Base-by-base conservation (phyloP, 2,888 invertebrate genomes). In the Trichogramma evanescens region DNA sequence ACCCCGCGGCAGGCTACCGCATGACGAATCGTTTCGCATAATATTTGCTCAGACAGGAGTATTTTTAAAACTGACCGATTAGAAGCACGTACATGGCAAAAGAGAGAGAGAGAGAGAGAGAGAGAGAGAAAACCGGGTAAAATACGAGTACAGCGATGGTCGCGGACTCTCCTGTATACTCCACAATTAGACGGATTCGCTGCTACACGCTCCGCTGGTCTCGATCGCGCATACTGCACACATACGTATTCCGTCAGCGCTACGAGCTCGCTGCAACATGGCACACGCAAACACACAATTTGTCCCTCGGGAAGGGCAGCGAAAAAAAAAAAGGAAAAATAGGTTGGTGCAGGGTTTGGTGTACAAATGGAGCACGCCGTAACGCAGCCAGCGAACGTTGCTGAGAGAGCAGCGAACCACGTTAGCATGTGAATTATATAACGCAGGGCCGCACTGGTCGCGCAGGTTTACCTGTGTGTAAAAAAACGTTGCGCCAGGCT, bases 11-110 rank as follows among this genome's bases (percentile, higher is more conserved):
- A 26, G 3, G 26, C 26, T 26, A 26, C 26, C 26, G 26, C 26
- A 26, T 26, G 26, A 26, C 26, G 26, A 26, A 26, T 26, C 26
- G 26, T 26, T 26, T 26, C 49, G 6, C 5, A 49, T 50, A 44
- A 58, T 52, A 42, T 49, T 53, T 53, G 58, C 53, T 46, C 41
- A 39, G 2, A 10, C 46, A 42, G 9, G 10, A 41, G 40, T 59
- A 48, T 56, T 56, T 59, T 56, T 48, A 52, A 51, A 13, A n/a
- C 6, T 39, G 7, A 8, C 42, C 55, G 59, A 59, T 59, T 59
- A 59, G 46, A 59, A 59, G 50, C 26, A 41, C 9, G n/a, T 42
- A 49, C 5, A 44, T 40, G n/a, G 38, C 44, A 9, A 1, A 8
- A 26, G 38, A 44, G 45, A n/a, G 39, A 45, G 8, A 9, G 10